phyloP scores from a whole-genome alignment of 2,888 invertebrate species.

The Harpalus rufipes region DNA sequence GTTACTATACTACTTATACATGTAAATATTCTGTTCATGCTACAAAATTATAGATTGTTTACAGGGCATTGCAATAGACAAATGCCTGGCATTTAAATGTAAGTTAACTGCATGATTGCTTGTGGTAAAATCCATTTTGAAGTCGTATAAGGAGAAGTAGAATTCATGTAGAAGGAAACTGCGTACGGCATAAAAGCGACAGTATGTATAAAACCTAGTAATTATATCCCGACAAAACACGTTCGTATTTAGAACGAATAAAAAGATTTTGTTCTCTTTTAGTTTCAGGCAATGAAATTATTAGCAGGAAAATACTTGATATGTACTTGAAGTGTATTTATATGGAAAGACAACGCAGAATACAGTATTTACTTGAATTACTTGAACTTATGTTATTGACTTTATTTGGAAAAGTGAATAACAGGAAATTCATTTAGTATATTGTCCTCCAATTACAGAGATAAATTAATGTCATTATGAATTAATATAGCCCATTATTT shows the following conservation, averaged over 20 bases:
- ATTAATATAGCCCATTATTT: too few relatives aligned
- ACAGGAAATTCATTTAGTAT: background rate
- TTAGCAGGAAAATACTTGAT: background rate
- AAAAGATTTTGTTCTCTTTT: slow-evolving; percentile 11
- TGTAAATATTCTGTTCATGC: background rate
- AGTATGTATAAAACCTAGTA: slow-evolving; percentile 33
- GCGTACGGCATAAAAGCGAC: slow-evolving; percentile 22
- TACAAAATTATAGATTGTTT: background rate
- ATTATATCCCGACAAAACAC: slow-evolving; percentile 16
- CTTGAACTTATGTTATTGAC: background rate
- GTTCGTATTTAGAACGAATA: slow-evolving; percentile 19
- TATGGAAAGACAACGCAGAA: background rate
- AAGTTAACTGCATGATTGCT: slow-evolving; percentile 13
- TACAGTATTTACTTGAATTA: background rate
- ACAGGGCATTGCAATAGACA: background rate
- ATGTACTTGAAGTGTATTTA: slow-evolving; percentile 15
- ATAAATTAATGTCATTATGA: background rate
- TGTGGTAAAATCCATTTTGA: slow-evolving; percentile 13
- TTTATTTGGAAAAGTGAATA: background rate
- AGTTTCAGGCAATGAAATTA: slow-evolving; percentile 13
- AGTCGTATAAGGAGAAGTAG: slow-evolving; percentile 5
- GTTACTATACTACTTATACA: too few relatives aligned
- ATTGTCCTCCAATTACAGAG: background rate
- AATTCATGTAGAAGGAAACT: background rate
- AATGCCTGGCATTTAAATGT: background rate